Conservation (phyloP, 2,888 invertebrate genomes). For the Nysson spinosus region DNA sequence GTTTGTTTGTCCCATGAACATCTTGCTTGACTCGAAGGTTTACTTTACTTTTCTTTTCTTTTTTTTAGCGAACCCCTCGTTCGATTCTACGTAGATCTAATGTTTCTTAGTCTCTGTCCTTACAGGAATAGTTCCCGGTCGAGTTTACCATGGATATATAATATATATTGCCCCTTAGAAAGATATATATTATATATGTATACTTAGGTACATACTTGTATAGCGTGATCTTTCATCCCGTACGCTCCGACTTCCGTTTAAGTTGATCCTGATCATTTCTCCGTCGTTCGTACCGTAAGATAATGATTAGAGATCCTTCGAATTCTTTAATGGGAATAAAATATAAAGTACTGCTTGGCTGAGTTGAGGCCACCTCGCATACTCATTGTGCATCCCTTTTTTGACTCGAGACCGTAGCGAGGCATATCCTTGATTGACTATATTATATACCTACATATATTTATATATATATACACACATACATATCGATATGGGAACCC, state of each 20-base stretch:
- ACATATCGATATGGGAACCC: slow-evolving; percentile 1
- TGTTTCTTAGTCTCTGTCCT: slow-evolving; percentile 4
- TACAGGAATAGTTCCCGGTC: background rate
- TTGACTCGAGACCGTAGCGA: slow-evolving; percentile 70
- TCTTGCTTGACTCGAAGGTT: slow-evolving; percentile 64
- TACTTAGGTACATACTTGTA: background rate
- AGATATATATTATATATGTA: too few species aligned
- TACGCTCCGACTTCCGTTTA: background rate
- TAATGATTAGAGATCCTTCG: slow-evolving; percentile 7
- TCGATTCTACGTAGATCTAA: slow-evolving; percentile 6
- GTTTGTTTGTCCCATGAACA: slow-evolving; percentile 65
- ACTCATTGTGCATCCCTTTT: slow-evolving; percentile 77
- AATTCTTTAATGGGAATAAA: slow-evolving; percentile 27
- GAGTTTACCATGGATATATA: too few species aligned
- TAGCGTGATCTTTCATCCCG: too few species aligned
- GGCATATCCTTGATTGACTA: slow-evolving; percentile 69
- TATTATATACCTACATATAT: too few species aligned
- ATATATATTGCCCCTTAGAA: too few species aligned
- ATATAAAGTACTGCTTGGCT: slow-evolving; percentile 64
- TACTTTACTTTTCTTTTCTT: too few species aligned
- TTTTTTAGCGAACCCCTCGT: slow-evolving; percentile 19
- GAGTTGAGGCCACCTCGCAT: slow-evolving; percentile 73
- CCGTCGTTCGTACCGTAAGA: background rate
- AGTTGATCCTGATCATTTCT: background rate
- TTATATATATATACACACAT: slow-evolving; percentile 33